Percentiles rank a stretch among this genome's conserved stretches.
phyloP scores from a whole-genome alignment of 1,140 invertebrate genomes.

The Nylanderia fulva region DNA sequence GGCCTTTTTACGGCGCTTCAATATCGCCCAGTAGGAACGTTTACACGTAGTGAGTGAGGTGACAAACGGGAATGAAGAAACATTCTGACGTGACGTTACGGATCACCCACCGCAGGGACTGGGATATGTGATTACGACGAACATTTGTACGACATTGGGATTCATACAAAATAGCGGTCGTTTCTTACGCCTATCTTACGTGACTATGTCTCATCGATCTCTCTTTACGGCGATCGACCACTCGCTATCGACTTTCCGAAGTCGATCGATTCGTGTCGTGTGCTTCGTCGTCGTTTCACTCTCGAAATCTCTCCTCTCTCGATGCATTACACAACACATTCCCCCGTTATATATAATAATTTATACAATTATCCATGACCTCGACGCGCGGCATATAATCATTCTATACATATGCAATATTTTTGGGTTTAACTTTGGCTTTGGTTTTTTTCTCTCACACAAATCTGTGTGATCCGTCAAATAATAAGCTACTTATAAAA shows the following conservation, averaged over 20 bases:
- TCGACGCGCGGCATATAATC: conserved; percentile 39
- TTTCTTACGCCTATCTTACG: conserved; percentile 80
- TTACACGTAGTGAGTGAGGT: conserved; percentile 80
- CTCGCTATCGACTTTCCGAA: conserved; percentile 62
- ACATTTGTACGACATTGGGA: conserved; percentile 84
- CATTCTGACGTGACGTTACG: conserved; percentile 67
- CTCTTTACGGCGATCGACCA: conserved; percentile 72
- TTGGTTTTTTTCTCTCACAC: conserved; percentile 43
- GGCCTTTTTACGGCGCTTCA: conserved; percentile 80
- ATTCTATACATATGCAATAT: conserved; percentile 45
- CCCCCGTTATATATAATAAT: conserved; percentile 51
- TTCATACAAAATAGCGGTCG: conserved; percentile 85
- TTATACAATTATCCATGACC: conserved; percentile 48
- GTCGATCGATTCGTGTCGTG: conserved; percentile 58
- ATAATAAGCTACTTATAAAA: conserved; percentile 61
- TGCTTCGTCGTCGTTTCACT: conserved; percentile 38
- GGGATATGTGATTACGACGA: conserved; percentile 81
- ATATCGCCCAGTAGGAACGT: conserved; percentile 84
- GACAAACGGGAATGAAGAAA: conserved; percentile 74
- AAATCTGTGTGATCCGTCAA: conserved; percentile 29
- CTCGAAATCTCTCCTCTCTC: neutral
- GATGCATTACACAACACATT: conserved; percentile 10
- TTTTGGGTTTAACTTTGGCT: conserved; percentile 56
- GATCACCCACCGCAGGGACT: conserved; percentile 74
- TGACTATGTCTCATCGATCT: conserved; percentile 78